Base-by-base conservation (phyloP, 2,888 invertebrate genomes). In the Galerucella nymphaeae region DNA sequence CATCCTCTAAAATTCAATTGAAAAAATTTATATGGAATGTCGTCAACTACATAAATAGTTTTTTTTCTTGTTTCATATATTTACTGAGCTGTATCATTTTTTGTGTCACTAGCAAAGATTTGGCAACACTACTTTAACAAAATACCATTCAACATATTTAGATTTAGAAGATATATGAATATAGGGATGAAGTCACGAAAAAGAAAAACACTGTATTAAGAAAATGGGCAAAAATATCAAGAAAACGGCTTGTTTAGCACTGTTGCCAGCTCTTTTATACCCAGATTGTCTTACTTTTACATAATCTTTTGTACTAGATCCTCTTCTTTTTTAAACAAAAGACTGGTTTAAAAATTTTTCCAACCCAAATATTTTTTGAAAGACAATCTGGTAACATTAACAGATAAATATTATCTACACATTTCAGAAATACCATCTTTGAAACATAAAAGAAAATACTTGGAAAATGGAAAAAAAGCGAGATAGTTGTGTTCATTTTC, bases 21-120 rank as follows among this genome's bases (percentile, higher is more conserved):
- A 75, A 77, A 75, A 76, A 74, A 71, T 73, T 74, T 69, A 70
- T 65, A 70, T 73, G 74, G 71, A 76, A 76, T 76, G 72, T 73
- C 73, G 50, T 73, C 62, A 75, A 69, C 75, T 75, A 75, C 73
- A 61, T 75, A 75, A 72, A 70, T 66, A 66, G 70, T 50, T 71
- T 74, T 71, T 72, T 30, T 30, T 68, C 64, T 50, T 71, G 72
- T 66, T 69, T 72, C 38, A 70, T 68, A 61, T 69, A 38, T 71
- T n/a, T 72, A 67, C 66, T 73, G 75, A 76, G 75, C 73, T 71
- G 73, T 72, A 73, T 70, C 55, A 57, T 64, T 45, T 72, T 71
- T 70, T 58, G 30, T 65, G n/a, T 66, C 45, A 45, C 9, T 66
- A 45, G 11, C 20, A 58, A 45, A 20, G 65, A 59, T 59, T 65